Conservation (phyloP, 2,113 vertebrate species). For the Scytalopus superciliaris region DNA sequence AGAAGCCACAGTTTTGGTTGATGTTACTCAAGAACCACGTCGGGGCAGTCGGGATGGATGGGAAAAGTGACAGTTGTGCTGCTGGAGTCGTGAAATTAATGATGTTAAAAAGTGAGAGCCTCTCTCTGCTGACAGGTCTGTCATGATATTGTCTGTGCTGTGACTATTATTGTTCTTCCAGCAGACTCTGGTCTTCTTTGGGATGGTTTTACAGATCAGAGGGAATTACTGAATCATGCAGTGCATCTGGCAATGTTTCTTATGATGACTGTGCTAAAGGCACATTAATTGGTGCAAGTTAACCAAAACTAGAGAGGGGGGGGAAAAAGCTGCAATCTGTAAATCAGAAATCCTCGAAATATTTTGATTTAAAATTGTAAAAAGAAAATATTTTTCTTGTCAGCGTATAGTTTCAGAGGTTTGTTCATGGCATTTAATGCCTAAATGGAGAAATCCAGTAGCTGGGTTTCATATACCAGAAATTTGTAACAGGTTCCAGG, state of each 20-base stretch:
- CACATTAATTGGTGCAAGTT: background rate
- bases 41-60: background rate
- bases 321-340: background rate
- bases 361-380: background rate
- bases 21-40: background rate
- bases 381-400: rapidly evolving
- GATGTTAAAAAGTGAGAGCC: background rate
- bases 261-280: background rate
- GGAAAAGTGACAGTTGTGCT: background rate
- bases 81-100: background rate
- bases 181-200: background rate
- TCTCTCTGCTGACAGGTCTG: background rate
- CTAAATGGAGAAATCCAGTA: background rate
- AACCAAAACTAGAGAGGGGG: background rate
- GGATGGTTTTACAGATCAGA: background rate
- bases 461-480: background rate
- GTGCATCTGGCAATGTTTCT: background rate
- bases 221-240: background rate
- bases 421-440: background rate
- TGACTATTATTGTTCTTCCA: background rate
- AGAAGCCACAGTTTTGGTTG: background rate
- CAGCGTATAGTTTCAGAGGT: background rate
- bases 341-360: background rate
- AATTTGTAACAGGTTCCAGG: background rate
- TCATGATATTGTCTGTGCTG: background rate